These are phyloP conservation scores for Petrolisthes manimaculis DNA, from an alignment of 2,888 invertebrate genomes.

Conservation along the genomic window DNA sequence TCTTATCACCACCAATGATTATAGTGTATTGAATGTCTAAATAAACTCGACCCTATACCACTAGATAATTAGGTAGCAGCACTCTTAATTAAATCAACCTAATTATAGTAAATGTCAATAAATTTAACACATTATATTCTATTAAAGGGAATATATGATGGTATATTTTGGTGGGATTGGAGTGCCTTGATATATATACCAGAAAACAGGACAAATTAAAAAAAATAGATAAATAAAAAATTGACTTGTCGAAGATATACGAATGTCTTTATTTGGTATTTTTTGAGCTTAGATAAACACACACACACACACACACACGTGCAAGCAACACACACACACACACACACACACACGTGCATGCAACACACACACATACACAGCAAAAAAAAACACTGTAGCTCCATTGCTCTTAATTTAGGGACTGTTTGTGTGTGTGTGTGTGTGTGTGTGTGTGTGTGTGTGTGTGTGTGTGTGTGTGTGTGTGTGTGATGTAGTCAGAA, in stretches of 20 bases:
- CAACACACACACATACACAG: no score
- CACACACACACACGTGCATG: no score
- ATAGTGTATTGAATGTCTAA: background rate
- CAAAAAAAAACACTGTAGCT: background rate
- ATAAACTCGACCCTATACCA: background rate
- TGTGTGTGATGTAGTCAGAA: background rate
- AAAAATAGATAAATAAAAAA: background rate
- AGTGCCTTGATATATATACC: no score
- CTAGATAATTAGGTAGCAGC: background rate
- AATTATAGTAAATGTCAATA: background rate
- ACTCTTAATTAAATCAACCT: background rate
- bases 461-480: conserved; percentile 9
- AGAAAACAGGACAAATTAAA: background rate
- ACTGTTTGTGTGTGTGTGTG: conserved; percentile 4
- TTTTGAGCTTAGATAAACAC: no score
- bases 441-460: background rate
- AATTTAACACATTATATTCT: background rate
- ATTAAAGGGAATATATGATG: no score
- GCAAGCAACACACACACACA: background rate
- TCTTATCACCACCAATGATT: background rate
- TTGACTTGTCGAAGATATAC: no score
- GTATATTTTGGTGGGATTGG: no score
- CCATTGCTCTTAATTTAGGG: background rate
- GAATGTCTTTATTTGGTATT: no score
- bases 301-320: no score